phyloP scores from a whole-genome alignment of 2,113 vertebrate genomes.

The Atrichornis clamosus region DNA sequence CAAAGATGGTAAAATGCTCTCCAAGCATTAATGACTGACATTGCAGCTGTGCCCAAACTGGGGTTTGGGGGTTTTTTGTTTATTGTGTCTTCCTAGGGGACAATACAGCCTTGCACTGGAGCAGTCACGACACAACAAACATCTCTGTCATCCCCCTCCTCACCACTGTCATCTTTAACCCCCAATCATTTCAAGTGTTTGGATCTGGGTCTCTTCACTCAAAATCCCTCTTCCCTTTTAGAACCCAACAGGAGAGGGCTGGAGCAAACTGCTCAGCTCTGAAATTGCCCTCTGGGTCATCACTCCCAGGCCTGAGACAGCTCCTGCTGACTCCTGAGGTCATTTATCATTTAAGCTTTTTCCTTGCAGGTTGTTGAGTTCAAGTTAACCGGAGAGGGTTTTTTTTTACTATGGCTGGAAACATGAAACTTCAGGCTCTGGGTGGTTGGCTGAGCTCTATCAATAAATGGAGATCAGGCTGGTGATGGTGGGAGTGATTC shows the following conservation, averaged over 20 bases:
- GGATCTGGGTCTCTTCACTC: neutral
- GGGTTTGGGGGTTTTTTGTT: neutral
- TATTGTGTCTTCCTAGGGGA: neutral
- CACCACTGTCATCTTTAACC: neutral
- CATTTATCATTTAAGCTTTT: neutral
- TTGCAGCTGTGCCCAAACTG: neutral
- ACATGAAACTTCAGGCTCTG: neutral
- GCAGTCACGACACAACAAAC: neutral
- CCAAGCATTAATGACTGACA: neutral
- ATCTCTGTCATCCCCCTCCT: neutral
- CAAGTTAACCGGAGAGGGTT: neutral
- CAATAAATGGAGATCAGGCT: rapidly evolving
- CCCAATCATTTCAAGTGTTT: neutral
- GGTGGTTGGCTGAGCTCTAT: neutral
- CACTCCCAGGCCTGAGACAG: neutral
- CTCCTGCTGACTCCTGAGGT: neutral
- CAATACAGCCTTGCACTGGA: neutral
- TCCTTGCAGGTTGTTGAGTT: neutral
- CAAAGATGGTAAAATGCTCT: neutral
- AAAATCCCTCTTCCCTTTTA: neutral
- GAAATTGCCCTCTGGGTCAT: neutral
- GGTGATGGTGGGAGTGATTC: neutral
- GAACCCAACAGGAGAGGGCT: neutral
- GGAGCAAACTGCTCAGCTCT: neutral
- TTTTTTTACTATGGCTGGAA: neutral